Conservation (phyloP, 2,797 vertebrate species). For the Vespertilio murinus region DNA sequence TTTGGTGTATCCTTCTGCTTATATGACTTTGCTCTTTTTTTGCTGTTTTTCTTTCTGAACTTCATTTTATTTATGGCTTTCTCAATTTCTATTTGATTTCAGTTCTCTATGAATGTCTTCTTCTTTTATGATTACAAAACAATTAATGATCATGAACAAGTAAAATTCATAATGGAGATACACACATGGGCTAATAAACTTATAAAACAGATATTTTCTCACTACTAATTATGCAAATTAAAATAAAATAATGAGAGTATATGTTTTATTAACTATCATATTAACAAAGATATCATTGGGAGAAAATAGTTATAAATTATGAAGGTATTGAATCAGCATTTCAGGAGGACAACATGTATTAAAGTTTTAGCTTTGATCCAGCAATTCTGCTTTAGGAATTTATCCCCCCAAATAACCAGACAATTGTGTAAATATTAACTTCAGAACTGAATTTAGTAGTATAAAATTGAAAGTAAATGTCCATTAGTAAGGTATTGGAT, state of each 20-base stretch:
- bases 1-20: neutral
- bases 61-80: neutral
- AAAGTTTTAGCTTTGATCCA: conserved; percentile 36
- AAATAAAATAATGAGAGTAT: conserved; percentile 25
- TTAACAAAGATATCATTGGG: neutral
- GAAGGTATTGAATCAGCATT: neutral
- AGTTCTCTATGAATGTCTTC: neutral
- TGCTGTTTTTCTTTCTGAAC: neutral
- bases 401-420: neutral
- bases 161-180: conserved; percentile 20
- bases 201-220: conserved; percentile 15
- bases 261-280: neutral
- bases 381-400: conserved; percentile 32
- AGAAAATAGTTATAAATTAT: neutral
- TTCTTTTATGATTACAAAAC: neutral
- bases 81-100: conserved; percentile 44
- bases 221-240: conserved; percentile 2
- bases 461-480: conserved; percentile 37
- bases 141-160: conserved; percentile 7
- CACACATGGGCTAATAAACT: neutral
- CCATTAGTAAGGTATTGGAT: neutral
- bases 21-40: conserved; percentile 11
- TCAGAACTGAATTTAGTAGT: conserved; percentile 8
- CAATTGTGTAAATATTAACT: neutral
- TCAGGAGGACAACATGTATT: neutral